Evolutionary conservation across 2,113 vertebrate species (phyloP).

Genomic region (Castor canadensis): DNA sequence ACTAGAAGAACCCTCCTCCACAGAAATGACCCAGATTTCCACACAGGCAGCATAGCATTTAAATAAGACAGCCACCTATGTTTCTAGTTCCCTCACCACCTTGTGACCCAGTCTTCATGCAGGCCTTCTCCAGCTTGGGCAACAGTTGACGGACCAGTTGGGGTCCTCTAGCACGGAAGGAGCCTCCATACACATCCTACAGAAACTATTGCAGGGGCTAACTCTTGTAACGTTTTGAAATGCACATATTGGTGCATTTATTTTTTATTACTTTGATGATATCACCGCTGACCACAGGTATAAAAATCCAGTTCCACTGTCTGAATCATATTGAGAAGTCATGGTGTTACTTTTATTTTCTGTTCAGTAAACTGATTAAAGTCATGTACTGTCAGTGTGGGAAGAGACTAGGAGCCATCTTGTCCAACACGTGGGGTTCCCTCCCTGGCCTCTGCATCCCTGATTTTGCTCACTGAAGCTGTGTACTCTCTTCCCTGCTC

Average conservation of each 20-base stretch:
- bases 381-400: background rate
- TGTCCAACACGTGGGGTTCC: background rate
- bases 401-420: background rate
- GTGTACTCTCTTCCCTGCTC: background rate
- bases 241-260: background rate
- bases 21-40: background rate
- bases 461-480: background rate
- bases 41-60: background rate
- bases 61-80: background rate
- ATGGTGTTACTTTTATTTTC: background rate
- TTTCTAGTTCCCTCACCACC: background rate
- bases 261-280: background rate
- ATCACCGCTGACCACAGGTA: background rate
- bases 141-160: background rate
- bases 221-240: background rate
- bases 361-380: background rate
- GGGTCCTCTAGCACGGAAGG: background rate
- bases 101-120: background rate
- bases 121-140: no score
- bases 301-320: background rate
- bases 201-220: background rate
- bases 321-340: background rate
- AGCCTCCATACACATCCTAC: accelerated
- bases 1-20: background rate
- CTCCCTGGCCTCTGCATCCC: background rate